These are phyloP conservation scores for Ecdyonurus torrentis DNA, from an alignment of 2,888 invertebrate genomes.

Conservation along the genomic window DNA sequence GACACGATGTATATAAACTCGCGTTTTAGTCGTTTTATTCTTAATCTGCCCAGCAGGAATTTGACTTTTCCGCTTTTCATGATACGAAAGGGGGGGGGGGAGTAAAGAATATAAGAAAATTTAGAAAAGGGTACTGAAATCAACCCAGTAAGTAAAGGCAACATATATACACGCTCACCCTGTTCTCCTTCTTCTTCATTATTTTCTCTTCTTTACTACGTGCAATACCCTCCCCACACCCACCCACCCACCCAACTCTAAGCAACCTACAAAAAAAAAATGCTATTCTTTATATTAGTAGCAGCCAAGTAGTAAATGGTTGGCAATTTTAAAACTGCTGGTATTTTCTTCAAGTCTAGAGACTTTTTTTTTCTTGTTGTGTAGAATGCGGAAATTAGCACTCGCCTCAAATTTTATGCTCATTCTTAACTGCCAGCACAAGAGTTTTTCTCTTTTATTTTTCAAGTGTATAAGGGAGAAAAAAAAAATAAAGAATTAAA, in stretches of 20 bases:
- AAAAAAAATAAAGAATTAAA: neutral
- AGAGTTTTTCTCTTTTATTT: no score
- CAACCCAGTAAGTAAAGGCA: neutral
- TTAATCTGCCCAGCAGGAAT: neutral
- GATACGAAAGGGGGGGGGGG: neutral
- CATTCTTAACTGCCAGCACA: neutral
- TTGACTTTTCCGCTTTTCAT: neutral
- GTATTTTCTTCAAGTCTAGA: no score
- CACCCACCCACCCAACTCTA: no score
- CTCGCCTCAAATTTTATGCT: constrained; percentile 5
- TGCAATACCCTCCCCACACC: neutral
- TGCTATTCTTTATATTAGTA: no score
- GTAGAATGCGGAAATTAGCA: constrained; percentile 3
- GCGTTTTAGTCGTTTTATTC: neutral
- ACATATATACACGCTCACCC: no score
- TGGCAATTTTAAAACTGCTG: constrained; percentile 5
- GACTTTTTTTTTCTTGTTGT: neutral
- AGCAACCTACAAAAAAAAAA: no score
- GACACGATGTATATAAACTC: neutral
- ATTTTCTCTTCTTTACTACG: constrained; percentile 4
- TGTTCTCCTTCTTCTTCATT: neutral
- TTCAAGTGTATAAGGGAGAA: no score
- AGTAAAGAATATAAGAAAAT: neutral
- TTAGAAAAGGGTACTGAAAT: neutral
- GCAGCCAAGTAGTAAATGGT: constrained; percentile 2